Conservation (phyloP, 1,140 invertebrate genomes). For the Macrostomum lignano region DNA sequence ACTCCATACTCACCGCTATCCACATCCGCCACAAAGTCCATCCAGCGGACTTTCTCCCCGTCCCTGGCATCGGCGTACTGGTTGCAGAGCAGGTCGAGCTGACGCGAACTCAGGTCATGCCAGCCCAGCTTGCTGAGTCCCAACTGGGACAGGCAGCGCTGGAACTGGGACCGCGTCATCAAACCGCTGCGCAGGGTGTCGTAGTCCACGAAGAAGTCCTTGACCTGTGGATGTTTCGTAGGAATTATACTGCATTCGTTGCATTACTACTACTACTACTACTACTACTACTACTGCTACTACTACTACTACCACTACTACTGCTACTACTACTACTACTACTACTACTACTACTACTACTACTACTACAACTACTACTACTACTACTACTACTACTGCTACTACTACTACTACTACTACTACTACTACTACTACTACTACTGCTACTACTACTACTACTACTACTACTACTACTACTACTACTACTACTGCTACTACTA, state of each 20-base stretch:
- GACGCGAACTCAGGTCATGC: constrained; percentile 18
- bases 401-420: no score
- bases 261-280: background rate
- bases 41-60: constrained; percentile 17
- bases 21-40: constrained; percentile 18
- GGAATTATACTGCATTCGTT: constrained; percentile 3
- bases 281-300: no score
- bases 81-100: constrained; percentile 15
- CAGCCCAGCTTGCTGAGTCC: constrained; percentile 21
- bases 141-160: constrained; percentile 15
- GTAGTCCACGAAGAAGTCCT: constrained; percentile 22
- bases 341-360: no score
- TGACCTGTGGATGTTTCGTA: constrained; percentile 9
- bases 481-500: background rate
- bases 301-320: no score
- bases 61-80: constrained; percentile 16
- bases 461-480: no score
- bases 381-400: no score
- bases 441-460: no score
- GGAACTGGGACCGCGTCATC: constrained; percentile 20
- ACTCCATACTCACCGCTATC: constrained; percentile 20
- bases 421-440: no score
- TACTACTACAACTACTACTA: no score
- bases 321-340: no score
- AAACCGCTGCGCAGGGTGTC: constrained; percentile 22